Base-by-base conservation (phyloP, 2,113 vertebrate species). In the Cyprinodon tularosa region DNA sequence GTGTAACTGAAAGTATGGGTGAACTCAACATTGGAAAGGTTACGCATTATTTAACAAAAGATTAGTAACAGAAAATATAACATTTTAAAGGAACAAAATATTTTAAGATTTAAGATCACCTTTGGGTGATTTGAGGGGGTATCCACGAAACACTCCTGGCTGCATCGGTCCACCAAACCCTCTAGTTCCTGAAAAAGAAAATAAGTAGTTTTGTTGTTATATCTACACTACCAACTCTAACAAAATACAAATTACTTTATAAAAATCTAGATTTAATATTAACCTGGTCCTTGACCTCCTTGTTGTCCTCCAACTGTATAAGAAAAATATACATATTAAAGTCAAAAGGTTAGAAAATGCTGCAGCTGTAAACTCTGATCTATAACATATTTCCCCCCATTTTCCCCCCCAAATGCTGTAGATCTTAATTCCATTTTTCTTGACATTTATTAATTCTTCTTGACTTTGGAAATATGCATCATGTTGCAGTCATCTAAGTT, bases 41-140 rank as follows among this genome's bases (percentile, higher is more conserved):
- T 57, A 57, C 14, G 9, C 8, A n/a, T 57, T 17, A 57, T 17
- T 4, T 53, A 57, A 57, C 1, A 6, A 57, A n/a, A 2, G n/a
- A 11, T 45, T 1, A 45, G 44, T 45, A 57, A 57, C 50, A n/a
- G 42, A 42, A 57, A 57, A 57, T n/a, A 57, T 57, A 20, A 7
- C 7, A 57, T 57, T 57, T 57, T 57, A 3, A 57, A 57, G 50
- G 17, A n/a, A 9, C 17, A 50, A 50, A 42, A 42, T 29, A 42
- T 9, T 42, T 42, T 3, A 42, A 14, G 15, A n/a, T 57, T 8
- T n/a, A n/a, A 57, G n/a, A 57, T 3, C 86, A 93, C 98, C 97
- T 95, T 97, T 97, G 82, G 98, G 98, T 60, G 97, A 93, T 93
- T 97, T 98, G 66, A 99, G 97, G 50, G 98, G 98, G 88, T 99